Percentiles rank a stretch among this genome's conserved stretches.
These are phyloP conservation scores for Epicauta chinensis DNA, from an alignment of 1,140 invertebrate species.

Conservation along the genomic window DNA sequence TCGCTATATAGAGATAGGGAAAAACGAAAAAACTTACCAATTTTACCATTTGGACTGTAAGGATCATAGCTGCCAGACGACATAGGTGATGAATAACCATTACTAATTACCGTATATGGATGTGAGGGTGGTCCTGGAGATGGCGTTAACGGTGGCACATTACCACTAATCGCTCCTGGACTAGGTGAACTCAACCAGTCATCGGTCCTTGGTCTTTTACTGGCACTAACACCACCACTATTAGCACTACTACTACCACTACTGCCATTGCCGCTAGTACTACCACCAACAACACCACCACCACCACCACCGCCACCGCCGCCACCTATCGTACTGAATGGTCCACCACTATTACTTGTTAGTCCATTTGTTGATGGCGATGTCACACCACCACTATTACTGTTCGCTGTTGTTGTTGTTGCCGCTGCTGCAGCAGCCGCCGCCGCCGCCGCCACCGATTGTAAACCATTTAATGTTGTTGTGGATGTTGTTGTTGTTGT, in stretches of 20 bases:
- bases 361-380: slow-evolving; percentile 19
- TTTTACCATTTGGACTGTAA: slow-evolving; percentile 79
- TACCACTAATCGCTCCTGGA: slow-evolving; percentile 49
- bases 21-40: slow-evolving; percentile 55
- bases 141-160: slow-evolving; percentile 53
- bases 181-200: slow-evolving; percentile 57
- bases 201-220: slow-evolving; percentile 42
- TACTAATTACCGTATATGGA: slow-evolving; percentile 56
- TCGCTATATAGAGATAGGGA: not conserved
- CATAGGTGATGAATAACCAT: slow-evolving; percentile 76
- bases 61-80: slow-evolving; percentile 78
- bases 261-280: not conserved
- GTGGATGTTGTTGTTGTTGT: slow-evolving; percentile 2
- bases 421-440: slow-evolving; percentile 19
- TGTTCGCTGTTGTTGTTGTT: slow-evolving; percentile 15
- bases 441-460: slow-evolving; percentile 15
- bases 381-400: slow-evolving; percentile 5
- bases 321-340: slow-evolving; percentile 23
- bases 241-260: slow-evolving; percentile 12
- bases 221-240: slow-evolving; percentile 13
- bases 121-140: slow-evolving; percentile 52
- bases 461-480: slow-evolving; percentile 7
- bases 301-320: slow-evolving; percentile 2
- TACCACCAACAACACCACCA: slow-evolving; percentile 7
- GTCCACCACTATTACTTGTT: slow-evolving; percentile 16